A percentile compares a stretch with the other conserved stretches of the same genome.
Conservation (phyloP, 2,113 vertebrate genomes). For the Junco hyemalis region DNA sequence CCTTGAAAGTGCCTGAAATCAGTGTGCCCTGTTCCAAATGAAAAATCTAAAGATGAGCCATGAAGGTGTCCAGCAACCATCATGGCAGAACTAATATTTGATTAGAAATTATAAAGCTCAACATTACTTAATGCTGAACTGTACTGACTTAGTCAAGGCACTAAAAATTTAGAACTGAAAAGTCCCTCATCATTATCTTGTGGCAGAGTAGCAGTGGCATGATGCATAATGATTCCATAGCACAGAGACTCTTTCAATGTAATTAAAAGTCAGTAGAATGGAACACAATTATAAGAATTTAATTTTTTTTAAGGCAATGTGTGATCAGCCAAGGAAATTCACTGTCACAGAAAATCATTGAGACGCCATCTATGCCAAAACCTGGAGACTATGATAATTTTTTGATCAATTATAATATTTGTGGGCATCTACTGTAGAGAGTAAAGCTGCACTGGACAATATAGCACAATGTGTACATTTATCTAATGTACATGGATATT, state of each 20-base stretch:
- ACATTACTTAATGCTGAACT: background rate
- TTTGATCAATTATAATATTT: background rate
- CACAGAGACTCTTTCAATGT: conserved; percentile 15
- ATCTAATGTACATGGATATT: background rate
- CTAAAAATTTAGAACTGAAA: conserved; percentile 28
- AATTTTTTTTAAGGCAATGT: background rate
- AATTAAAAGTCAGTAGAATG: conserved; percentile 53
- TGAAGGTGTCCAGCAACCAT: background rate
- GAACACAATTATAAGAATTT: conserved; percentile 26
- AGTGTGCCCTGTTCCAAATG: background rate
- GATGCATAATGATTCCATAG: conserved; percentile 20
- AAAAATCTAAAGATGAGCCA: conserved; percentile 6
- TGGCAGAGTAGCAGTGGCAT: background rate
- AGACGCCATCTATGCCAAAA: background rate
- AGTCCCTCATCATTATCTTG: conserved; percentile 17
- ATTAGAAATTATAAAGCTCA: conserved; percentile 25
- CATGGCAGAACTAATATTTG: background rate
- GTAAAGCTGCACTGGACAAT: background rate
- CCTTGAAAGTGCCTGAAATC: background rate
- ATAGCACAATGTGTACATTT: background rate
- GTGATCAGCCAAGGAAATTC: conserved; percentile 9
- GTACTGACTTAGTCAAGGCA: background rate
- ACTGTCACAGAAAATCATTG: conserved; percentile 1
- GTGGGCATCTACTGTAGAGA: background rate
- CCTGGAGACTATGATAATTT: background rate